Evolutionary conservation across 2,888 invertebrate species (phyloP).

Genomic region (Microctonus aethiopoides): DNA sequence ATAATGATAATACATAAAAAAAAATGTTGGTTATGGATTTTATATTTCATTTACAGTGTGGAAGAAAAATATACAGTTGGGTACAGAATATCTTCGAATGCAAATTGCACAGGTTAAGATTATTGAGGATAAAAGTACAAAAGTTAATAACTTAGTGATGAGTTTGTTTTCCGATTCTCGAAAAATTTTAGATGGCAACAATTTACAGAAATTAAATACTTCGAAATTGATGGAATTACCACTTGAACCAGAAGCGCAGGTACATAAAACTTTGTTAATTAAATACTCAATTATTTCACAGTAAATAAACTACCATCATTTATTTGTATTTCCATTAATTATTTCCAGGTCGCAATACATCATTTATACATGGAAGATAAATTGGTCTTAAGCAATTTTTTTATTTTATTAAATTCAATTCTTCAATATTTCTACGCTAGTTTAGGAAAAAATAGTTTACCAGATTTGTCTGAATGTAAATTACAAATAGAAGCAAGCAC

Average conservation of each 20-base stretch:
- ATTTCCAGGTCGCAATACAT: conserved; percentile 48
- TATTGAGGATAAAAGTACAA: conserved; percentile 42
- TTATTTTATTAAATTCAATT: conserved; percentile 46
- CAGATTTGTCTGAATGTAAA: conserved; percentile 47
- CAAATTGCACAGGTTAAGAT: conserved; percentile 42
- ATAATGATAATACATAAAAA: too few relatives aligned
- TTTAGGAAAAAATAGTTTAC: conserved; percentile 38
- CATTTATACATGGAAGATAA: conserved; percentile 50
- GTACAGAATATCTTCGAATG: conserved; percentile 38
- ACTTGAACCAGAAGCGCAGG: conserved; percentile 52
- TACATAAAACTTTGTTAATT: conserved; percentile 34
- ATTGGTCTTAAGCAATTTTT: conserved; percentile 51
- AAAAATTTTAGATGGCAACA: conserved; percentile 48
- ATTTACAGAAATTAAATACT: conserved; percentile 46
- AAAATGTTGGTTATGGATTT: not conserved
- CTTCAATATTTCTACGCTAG: conserved; percentile 43
- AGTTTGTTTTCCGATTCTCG: conserved; percentile 47
- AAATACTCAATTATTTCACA: not conserved
- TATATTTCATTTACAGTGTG: conserved; percentile 51
- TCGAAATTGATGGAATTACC: conserved; percentile 46
- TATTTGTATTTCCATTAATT: not conserved
- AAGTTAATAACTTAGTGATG: conserved; percentile 44
- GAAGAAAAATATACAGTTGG: conserved; percentile 43
- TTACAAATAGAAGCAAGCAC: conserved; percentile 51
- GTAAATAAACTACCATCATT: not conserved